These are phyloP conservation scores for Pemphigus obesinymphae DNA, from an alignment of 1,140 invertebrate species.

Conservation along the genomic window DNA sequence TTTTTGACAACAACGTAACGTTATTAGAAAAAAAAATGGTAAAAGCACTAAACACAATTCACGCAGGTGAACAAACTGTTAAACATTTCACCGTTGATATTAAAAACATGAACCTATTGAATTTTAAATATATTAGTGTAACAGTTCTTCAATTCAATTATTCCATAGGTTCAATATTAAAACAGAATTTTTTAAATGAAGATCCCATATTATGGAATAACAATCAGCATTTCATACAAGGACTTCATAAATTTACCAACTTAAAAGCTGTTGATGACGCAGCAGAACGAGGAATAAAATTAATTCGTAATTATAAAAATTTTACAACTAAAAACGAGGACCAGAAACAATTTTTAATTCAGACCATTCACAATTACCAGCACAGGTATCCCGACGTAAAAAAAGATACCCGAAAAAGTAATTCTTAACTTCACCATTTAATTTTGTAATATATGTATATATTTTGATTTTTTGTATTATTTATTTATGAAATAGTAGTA, in stretches of 20 bases:
- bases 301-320: too few species aligned
- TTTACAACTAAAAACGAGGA: too few species aligned
- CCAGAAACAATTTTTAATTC: too few species aligned
- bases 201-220: too few species aligned
- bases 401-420: neutral
- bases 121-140: neutral
- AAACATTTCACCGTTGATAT: neutral
- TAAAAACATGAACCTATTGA: neutral
- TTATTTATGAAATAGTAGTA: neutral
- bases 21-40: neutral
- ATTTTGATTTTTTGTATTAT: neutral
- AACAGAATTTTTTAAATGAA: too few species aligned
- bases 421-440: neutral
- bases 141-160: neutral
- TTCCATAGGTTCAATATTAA: too few species aligned
- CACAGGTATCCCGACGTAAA: neutral
- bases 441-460: neutral
- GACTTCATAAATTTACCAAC: too few species aligned
- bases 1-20: neutral
- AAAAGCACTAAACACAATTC: neutral
- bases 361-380: neutral
- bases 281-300: too few species aligned
- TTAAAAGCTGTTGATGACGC: too few species aligned
- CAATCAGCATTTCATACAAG: too few species aligned
- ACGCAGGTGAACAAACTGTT: neutral